Evolutionary conservation across 2,888 invertebrate species (phyloP), one percentile per base, ranked within the genome.

Genomic region (Leistus spinibarbis): DNA sequence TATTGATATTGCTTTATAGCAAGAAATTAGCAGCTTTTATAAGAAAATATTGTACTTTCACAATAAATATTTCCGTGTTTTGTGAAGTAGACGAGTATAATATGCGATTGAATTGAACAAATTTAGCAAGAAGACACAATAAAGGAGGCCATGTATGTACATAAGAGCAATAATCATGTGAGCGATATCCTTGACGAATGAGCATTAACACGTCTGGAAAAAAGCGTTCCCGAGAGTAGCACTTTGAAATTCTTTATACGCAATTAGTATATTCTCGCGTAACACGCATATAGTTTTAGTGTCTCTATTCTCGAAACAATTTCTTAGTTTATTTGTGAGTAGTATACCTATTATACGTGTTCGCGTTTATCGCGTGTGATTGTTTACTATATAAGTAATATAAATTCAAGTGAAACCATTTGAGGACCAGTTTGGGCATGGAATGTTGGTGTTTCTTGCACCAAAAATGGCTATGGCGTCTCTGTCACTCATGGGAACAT

Each of bases 321-420:
- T 56, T 56, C 24, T 53, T 20, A 17, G 56, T 64, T 63, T 53
- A 17, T 64, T 63, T 53, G 22, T 64, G 0, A 27, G n/a, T 13
- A 13, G 62, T 19, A n/a, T n/a, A n/a, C n/a, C n/a, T n/a, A n/a
- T n/a, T n/a, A n/a, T n/a, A n/a, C n/a, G n/a, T n/a, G n/a, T 27
- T 27, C 27, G 27, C 27, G 27, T 27, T 27, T 27, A 40, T 40
- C 13, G 40, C 27, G 40, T 63, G 54, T 9, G 63, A 54, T 54
- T 40, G 54, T 56, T 64, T 56, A 54, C 65, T 53, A 60, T 66
- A 54, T 67, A 54, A 40, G 67, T 40, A 67, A 73, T 66, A 67
- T 66, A 73, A 73, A 81, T 83, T 83, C 83, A 84, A 40, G 79
- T 82, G 83, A 83, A 83, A 81, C 82, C 82, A 23, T 10, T 63